Evolutionary conservation across 2,888 invertebrate genomes (phyloP), one percentile per base, ranked within the genome.

Genomic region (Oscheius sp.): DNA sequence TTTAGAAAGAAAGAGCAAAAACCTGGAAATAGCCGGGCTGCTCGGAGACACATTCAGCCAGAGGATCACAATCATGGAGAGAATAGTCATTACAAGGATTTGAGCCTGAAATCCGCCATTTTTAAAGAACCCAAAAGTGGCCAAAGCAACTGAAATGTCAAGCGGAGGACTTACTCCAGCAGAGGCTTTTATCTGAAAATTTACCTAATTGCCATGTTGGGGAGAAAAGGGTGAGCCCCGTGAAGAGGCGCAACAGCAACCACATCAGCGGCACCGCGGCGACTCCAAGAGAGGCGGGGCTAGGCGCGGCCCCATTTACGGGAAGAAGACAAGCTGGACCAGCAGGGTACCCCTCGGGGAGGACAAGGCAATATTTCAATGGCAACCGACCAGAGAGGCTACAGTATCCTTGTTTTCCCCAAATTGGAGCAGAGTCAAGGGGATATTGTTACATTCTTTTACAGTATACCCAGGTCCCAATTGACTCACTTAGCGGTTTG

Each of bases 51-150:
- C 86, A 86, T 66, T 84, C 82, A 23, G 86, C 86, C 27, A 84
- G 72, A 8, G 80, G 64, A 58, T 86, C 84, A 65, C 86, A 86
- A 72, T 86, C 86, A 71, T 87, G 83, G 31, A 86, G 76, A 0
- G 85, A 81, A 71, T 83, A 82, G 71, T 87, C 86, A 63, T 84
- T 78, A 69, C 86, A 86, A 25, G 86, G 86, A 69, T 86, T 84
- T 15, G 80, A 74, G 53, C 83, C 86, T 85, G 61, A 48, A 79
- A 73, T 50, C 33, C 10, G 10, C 29, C n/a, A n/a, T n/a, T n/a
- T n/a, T n/a, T n/a, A 55, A 29, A 31, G 55, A 33, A 23, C n/a
- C 10, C 23, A 34, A 23, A 39, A 23, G 1, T 42, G n/a, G 10
- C 33, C 29, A 48, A 45, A 52, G 31, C n/a, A 8, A 34, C 31